These are phyloP conservation scores for Xylophagus ater DNA, from an alignment of 2,888 invertebrate species.

Conservation along the genomic window DNA sequence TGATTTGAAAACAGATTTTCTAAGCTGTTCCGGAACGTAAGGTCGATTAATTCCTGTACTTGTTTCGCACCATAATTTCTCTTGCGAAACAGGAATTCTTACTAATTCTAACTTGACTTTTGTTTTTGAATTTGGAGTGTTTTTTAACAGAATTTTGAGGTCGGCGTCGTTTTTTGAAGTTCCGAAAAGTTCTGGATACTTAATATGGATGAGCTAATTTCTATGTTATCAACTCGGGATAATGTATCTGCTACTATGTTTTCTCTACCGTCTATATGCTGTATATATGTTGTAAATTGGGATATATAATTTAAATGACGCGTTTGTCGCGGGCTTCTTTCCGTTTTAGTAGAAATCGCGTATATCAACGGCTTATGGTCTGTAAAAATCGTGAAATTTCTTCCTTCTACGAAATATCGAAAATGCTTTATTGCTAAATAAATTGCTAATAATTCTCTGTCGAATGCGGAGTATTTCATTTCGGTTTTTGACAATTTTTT, in stretches of 20 bases:
- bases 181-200: not conserved
- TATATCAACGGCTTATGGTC: not conserved
- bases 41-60: too few relatives aligned
- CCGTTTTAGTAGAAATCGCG: not conserved
- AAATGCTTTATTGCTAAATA: not conserved
- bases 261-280: not conserved
- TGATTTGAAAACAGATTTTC: too few relatives aligned
- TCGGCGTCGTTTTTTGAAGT: not conserved
- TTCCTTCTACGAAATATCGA: not conserved
- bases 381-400: not conserved
- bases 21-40: too few relatives aligned
- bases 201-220: too few relatives aligned
- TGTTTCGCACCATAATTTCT: too few relatives aligned
- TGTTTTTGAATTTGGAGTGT: not conserved
- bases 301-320: too few relatives aligned
- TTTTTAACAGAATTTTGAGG: not conserved
- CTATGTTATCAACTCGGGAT: not conserved
- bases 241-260: not conserved
- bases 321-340: not conserved
- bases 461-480: conserved; percentile 26
- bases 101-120: not conserved
- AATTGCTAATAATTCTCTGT: conserved; percentile 22
- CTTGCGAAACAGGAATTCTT: too few relatives aligned
- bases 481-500: conserved; percentile 25
- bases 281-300: not conserved